Percentiles rank a stretch among this genome's conserved stretches.
These are phyloP conservation scores for Capricornis sumatraensis DNA, from an alignment of 2,113 vertebrate genomes.

Conservation along the genomic window DNA sequence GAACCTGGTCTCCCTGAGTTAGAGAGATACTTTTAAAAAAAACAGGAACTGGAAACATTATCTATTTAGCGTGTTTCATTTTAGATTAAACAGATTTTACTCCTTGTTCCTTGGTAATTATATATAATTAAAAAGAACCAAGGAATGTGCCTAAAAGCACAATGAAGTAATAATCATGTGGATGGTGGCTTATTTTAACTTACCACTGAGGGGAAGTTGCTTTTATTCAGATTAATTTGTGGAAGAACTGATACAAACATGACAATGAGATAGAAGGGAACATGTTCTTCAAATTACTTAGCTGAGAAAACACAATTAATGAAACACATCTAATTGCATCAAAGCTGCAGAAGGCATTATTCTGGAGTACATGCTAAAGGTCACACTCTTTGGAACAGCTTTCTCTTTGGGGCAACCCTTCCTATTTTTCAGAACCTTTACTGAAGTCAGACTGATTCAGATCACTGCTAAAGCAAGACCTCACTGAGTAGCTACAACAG, in stretches of 20 bases:
- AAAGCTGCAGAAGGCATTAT: neutral
- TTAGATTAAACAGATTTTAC: constrained; percentile 78
- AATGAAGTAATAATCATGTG: constrained; percentile 56
- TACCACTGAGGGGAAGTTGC: constrained; percentile 64
- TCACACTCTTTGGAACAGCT: neutral
- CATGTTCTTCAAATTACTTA: constrained; percentile 74
- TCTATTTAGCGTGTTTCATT: constrained; percentile 76
- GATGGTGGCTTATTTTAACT: constrained; percentile 68
- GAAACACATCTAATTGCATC: constrained; percentile 72
- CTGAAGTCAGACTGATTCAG: neutral
- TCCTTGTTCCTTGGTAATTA: constrained; percentile 78
- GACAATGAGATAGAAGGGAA: constrained; percentile 70
- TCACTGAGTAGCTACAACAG: rapidly evolving
- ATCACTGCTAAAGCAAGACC: neutral
- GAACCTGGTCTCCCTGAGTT: neutral
- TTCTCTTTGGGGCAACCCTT: neutral
- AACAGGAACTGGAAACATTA: constrained; percentile 68
- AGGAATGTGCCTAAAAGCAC: constrained; percentile 69
- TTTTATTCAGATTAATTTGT: constrained; percentile 78
- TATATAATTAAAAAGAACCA: constrained; percentile 75
- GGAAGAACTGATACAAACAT: constrained; percentile 69
- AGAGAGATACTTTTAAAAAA: constrained; percentile 36
- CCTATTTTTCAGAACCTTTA: neutral
- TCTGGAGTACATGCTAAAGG: neutral
- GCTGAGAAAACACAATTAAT: constrained; percentile 76